Conservation (phyloP, 2,888 invertebrate species). For the Heliothis peltigera region DNA sequence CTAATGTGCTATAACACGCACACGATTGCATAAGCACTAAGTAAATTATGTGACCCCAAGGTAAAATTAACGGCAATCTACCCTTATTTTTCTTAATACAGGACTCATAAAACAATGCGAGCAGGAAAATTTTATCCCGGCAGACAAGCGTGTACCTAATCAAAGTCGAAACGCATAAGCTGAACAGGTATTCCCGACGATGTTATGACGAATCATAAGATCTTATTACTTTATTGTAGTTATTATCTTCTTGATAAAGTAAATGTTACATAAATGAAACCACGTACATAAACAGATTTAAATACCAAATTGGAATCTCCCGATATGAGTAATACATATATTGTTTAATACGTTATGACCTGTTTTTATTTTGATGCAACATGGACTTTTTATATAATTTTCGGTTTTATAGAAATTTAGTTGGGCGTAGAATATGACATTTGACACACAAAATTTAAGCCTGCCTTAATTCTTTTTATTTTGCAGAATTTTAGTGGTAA, state of each 20-base stretch:
- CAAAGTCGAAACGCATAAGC: slow-evolving; percentile 41
- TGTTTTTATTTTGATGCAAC: slow-evolving; percentile 17
- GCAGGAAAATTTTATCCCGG: slow-evolving; percentile 27
- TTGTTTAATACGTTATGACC: too few species aligned
- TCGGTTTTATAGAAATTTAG: too few species aligned
- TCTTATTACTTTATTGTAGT: slow-evolving; percentile 8
- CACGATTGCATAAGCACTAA: slow-evolving; percentile 8
- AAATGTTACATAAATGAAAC: slow-evolving; percentile 11
- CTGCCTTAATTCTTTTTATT: too few species aligned
- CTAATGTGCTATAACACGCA: neutral
- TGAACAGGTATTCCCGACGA: slow-evolving; percentile 35
- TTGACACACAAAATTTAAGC: too few species aligned
- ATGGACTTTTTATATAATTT: too few species aligned
- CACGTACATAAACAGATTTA: neutral
- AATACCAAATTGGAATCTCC: slow-evolving; percentile 16
- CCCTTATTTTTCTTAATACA: slow-evolving; percentile 35
- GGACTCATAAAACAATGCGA: slow-evolving; percentile 17
- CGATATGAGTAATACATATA: slow-evolving; percentile 16
- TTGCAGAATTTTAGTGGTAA: too few species aligned
- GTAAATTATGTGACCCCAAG: slow-evolving; percentile 36
- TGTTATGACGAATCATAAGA: slow-evolving; percentile 24
- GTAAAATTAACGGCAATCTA: slow-evolving; percentile 35
- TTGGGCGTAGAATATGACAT: too few species aligned
- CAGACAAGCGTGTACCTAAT: slow-evolving; percentile 32
- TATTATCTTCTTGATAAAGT: slow-evolving; percentile 15